Percentiles rank a stretch among this genome's conserved stretches.
Conservation (phyloP, 2,888 invertebrate genomes). For the Pantelozetes paolii region DNA sequence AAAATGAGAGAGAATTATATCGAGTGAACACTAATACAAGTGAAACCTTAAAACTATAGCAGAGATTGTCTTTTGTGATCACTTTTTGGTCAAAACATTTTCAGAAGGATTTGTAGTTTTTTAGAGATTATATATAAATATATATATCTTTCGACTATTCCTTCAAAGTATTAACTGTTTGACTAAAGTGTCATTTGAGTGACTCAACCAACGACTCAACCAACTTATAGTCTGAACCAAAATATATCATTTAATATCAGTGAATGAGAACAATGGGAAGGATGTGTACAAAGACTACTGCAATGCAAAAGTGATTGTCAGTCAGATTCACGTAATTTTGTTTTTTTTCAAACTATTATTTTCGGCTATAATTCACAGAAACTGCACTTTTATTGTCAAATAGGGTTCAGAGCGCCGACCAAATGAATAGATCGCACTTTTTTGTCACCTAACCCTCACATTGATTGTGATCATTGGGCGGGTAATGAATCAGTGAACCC, state of each 20-base stretch:
- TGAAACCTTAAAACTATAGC: neutral
- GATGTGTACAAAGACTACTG: neutral
- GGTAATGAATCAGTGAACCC: neutral
- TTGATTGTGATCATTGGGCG: neutral
- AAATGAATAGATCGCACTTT: neutral
- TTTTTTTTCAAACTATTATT: slow-evolving; percentile 2
- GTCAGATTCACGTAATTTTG: slow-evolving; percentile 3
- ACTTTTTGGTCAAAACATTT: slow-evolving; percentile 33
- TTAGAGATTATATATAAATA: neutral
- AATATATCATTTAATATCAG: slow-evolving; percentile 12
- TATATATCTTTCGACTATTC: neutral
- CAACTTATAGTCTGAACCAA: neutral
- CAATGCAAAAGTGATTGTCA: slow-evolving; percentile 18
- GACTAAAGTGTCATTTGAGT: slow-evolving; percentile 25
- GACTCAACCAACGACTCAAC: neutral
- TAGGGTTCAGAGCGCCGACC: neutral
- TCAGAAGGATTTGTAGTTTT: slow-evolving; percentile 15
- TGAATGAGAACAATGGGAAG: neutral
- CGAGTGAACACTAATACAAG: neutral
- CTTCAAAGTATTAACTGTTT: too few species aligned
- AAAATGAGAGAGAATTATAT: slow-evolving; percentile 7
- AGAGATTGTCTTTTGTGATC: slow-evolving; percentile 17
- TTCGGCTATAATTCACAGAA: neutral
- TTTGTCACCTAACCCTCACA: neutral
- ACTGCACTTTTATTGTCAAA: neutral